Conservation (phyloP, 2,888 invertebrate species). For the Resseliella maxima region DNA sequence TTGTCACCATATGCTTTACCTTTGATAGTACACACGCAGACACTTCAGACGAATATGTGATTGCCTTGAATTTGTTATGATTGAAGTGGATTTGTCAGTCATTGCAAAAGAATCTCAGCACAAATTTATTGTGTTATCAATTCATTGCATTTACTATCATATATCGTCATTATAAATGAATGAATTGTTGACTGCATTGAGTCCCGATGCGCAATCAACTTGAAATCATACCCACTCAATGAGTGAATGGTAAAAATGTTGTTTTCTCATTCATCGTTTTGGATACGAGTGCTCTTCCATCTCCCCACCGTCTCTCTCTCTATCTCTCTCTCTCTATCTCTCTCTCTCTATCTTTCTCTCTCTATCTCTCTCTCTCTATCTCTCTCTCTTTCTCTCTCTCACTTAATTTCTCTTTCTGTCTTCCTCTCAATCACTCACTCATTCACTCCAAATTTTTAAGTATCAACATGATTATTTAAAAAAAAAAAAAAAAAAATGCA, state of each 20-base stretch:
- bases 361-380: no score
- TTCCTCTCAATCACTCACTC: no score
- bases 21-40: neutral
- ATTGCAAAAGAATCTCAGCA: slow-evolving; percentile 10
- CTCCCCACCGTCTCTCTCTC: no score
- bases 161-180: slow-evolving; percentile 30
- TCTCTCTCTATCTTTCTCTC: no score
- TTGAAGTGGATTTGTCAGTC: neutral
- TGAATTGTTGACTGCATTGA: neutral
- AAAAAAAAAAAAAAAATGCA: no score
- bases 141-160: neutral
- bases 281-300: neutral
- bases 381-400: no score
- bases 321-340: no score
- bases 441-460: no score
- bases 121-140: slow-evolving; percentile 16
- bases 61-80: slow-evolving; percentile 19
- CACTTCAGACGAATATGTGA: neutral
- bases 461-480: no score
- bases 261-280: neutral
- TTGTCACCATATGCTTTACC: neutral
- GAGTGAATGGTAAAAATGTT: neutral
- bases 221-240: neutral
- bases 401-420: no score
- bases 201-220: neutral